A percentile compares a stretch with the other conserved stretches of the same genome.
Conservation (phyloP, 2,888 invertebrate genomes). For the Torymus tubicola region DNA sequence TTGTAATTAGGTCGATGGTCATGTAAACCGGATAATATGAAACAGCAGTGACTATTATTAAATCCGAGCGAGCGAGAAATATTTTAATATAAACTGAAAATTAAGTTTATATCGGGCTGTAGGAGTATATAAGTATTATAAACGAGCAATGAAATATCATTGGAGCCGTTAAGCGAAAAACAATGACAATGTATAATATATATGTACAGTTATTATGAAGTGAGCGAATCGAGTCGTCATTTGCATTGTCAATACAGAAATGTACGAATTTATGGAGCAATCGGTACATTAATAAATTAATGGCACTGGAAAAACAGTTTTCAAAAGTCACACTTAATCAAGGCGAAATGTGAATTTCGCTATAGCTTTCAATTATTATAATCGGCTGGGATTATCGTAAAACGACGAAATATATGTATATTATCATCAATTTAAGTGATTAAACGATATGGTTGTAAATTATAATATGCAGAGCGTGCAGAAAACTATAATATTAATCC, state of each 20-base stretch:
- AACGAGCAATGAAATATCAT: not conserved
- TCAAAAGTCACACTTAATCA: not conserved
- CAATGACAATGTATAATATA: conserved; percentile 6
- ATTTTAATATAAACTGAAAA: too few relatives aligned
- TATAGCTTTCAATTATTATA: not conserved
- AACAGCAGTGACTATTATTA: too few relatives aligned
- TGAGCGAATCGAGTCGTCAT: not conserved
- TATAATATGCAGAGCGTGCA: not conserved
- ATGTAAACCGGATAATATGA: too few relatives aligned
- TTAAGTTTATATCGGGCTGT: too few relatives aligned
- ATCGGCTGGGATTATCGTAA: not conserved
- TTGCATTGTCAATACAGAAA: not conserved
- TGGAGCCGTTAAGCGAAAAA: not conserved
- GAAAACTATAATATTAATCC: too few relatives aligned
- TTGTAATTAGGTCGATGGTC: too few relatives aligned
- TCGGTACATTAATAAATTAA: not conserved
- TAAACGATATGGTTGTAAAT: not conserved
- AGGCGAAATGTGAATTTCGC: not conserved
- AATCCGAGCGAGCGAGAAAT: too few relatives aligned
- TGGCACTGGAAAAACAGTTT: not conserved
- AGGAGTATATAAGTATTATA: too few relatives aligned
- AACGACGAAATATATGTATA: not conserved
- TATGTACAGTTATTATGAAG: not conserved
- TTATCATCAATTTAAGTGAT: not conserved
- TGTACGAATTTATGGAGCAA: not conserved